These are phyloP conservation scores for Drosophila algonquin DNA, from an alignment of 2,888 invertebrate species.

Conservation along the genomic window DNA sequence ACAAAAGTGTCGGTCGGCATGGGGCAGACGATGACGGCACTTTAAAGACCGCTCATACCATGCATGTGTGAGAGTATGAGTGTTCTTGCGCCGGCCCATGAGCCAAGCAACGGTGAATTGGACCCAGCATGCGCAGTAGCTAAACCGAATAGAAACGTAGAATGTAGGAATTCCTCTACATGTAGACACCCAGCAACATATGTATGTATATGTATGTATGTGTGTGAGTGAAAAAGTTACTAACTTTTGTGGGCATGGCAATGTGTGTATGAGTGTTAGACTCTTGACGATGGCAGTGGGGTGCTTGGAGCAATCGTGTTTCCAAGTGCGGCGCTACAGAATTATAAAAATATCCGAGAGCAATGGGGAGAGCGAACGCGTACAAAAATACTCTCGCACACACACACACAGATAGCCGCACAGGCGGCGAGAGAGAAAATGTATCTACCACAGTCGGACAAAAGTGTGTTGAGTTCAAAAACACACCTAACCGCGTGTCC, in stretches of 20 bases:
- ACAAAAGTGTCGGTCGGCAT: conserved; percentile 12
- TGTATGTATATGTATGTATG: conserved; percentile 10
- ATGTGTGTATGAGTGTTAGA: conserved; percentile 15
- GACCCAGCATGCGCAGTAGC: conserved; percentile 52
- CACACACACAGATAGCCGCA: conserved; percentile 10
- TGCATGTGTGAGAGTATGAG: conserved; percentile 10
- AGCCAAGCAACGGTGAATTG: conserved; percentile 48
- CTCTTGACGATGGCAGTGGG: conserved; percentile 48
- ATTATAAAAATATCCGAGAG: conserved; percentile 70
- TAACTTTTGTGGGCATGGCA: conserved; percentile 28
- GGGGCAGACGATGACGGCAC: conserved; percentile 28
- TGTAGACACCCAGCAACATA: conserved; percentile 14
- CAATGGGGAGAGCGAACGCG: conserved; percentile 9
- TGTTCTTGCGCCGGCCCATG: conserved; percentile 75
- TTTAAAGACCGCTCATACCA: conserved; percentile 11
- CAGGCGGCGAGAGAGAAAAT: conserved; percentile 25
- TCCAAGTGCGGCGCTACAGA: conserved; percentile 60
- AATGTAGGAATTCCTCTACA: conserved; percentile 49
- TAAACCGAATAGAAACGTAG: conserved; percentile 1
- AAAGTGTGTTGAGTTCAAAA: conserved; percentile 48
- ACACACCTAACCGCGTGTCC: conserved; percentile 57
- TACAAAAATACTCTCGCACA: conserved; percentile 22
- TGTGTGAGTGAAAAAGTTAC: conserved; percentile 32
- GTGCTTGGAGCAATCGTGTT: conserved; percentile 42
- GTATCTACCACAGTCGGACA: conserved; percentile 46